Conservation (phyloP, 92 coral and sea anemone genomes). For the Palythoa caribaeorum region DNA sequence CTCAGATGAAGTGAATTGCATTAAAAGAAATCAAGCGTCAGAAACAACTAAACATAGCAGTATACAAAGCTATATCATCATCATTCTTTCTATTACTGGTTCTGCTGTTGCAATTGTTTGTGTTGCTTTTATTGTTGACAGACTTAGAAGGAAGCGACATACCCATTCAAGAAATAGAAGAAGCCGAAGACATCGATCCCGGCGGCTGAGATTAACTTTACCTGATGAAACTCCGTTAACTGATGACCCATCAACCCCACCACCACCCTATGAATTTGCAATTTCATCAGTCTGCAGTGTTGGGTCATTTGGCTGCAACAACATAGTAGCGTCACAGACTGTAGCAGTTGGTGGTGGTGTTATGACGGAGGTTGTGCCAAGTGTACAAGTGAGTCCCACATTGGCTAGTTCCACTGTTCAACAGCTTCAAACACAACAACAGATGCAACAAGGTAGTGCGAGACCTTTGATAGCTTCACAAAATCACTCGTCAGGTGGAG, state of each 20-base stretch:
- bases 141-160: constrained; percentile 73
- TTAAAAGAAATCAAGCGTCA: not conserved
- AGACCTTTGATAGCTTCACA: not conserved
- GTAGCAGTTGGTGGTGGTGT: not conserved
- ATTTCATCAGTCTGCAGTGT: constrained; percentile 58
- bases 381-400: not conserved
- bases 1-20: constrained; percentile 82
- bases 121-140: constrained; percentile 77
- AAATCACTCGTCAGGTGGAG: not conserved
- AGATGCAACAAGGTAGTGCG: not conserved
- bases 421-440: not conserved
- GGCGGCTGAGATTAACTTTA: constrained; percentile 59
- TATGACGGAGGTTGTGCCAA: constrained; percentile 16
- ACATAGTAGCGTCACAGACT: not conserved
- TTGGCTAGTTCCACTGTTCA: not conserved
- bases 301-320: constrained; percentile 1
- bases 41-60: constrained; percentile 42
- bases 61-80: constrained; percentile 75
- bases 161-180: constrained; percentile 75
- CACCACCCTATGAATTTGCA: constrained; percentile 81
- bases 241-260: constrained; percentile 83
- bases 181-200: constrained; percentile 62
- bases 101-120: constrained; percentile 76
- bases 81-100: constrained; percentile 82
- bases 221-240: constrained; percentile 63